Percentiles rank a stretch among this genome's conserved stretches.
Conservation (phyloP, 2,888 invertebrate genomes). For the Drosophila affinis region DNA sequence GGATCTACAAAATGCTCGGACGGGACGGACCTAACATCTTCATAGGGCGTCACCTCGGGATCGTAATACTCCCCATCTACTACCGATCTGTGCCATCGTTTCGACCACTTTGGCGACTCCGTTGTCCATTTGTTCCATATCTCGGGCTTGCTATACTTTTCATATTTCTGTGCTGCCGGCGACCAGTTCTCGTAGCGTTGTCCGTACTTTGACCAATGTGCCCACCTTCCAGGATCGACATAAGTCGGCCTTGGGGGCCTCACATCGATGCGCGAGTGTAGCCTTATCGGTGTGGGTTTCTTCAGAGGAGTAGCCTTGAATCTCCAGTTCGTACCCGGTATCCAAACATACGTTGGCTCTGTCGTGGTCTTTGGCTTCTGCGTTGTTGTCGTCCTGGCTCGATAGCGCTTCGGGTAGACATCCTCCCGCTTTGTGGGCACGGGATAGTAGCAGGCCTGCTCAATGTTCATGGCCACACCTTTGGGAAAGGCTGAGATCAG, state of each 20-base stretch:
- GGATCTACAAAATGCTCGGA: conserved; percentile 20
- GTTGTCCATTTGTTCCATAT: conserved; percentile 76
- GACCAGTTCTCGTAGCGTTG: conserved; percentile 69
- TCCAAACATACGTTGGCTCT: conserved; percentile 67
- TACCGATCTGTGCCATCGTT: conserved; percentile 58
- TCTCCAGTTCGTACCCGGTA: conserved; percentile 77
- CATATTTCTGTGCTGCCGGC: conserved; percentile 36
- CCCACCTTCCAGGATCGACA: conserved; percentile 60
- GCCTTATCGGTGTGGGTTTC: conserved; percentile 60
- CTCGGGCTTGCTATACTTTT: conserved; percentile 19
- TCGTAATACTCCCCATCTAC: conserved; percentile 31
- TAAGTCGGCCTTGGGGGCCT: conserved; percentile 45
- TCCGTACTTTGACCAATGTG: conserved; percentile 68
- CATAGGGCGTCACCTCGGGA: conserved; percentile 23
- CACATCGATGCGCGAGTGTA: conserved; percentile 72
- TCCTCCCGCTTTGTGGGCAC: conserved; percentile 74
- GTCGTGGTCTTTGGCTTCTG: conserved; percentile 60
- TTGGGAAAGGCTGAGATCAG: conserved; percentile 71
- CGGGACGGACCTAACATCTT: conserved; percentile 21
- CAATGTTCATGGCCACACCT: conserved; percentile 70
- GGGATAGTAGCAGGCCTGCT: conserved; percentile 79
- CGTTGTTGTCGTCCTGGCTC: conserved; percentile 67
- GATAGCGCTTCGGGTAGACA: conserved; percentile 78
- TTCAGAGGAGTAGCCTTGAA: conserved; percentile 71
- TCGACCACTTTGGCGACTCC: conserved; percentile 59